phyloP scores from a whole-genome alignment of 2,113 vertebrate genomes.

The Sus scrofa region DNA sequence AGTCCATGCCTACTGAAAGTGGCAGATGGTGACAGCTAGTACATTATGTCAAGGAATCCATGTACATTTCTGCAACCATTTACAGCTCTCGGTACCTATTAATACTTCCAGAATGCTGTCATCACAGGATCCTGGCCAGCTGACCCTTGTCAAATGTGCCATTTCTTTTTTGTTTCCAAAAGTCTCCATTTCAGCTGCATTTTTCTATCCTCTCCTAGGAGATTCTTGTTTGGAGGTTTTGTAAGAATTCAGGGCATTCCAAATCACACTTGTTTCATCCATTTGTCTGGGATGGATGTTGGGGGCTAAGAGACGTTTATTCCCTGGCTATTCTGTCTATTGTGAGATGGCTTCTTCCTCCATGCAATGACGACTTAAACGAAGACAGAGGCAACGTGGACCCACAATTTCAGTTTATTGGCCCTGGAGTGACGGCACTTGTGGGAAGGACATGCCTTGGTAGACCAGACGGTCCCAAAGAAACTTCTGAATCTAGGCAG shows the following conservation, averaged over 20 bases:
- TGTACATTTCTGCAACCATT: conserved; percentile 70
- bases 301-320: neutral
- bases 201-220: conserved; percentile 48
- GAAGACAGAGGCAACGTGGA: neutral
- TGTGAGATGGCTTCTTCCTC: neutral
- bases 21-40: conserved; percentile 79
- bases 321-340: neutral
- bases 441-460: neutral
- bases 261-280: conserved; percentile 40
- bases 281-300: neutral
- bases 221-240: conserved; percentile 50
- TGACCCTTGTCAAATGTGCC: conserved; percentile 78
- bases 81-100: conserved; percentile 72
- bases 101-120: conserved; percentile 73
- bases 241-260: conserved; percentile 41
- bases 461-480: neutral
- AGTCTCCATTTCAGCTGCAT: conserved; percentile 51
- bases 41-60: conserved; percentile 80
- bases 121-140: conserved; percentile 69
- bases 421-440: accelerated
- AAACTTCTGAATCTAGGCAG: neutral
- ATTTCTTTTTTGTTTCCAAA: conserved; percentile 64
- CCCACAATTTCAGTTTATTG: neutral
- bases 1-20: conserved; percentile 60
- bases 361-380: accelerated